Conservation (phyloP, 2,113 vertebrate genomes). For the Vidua chalybeata region DNA sequence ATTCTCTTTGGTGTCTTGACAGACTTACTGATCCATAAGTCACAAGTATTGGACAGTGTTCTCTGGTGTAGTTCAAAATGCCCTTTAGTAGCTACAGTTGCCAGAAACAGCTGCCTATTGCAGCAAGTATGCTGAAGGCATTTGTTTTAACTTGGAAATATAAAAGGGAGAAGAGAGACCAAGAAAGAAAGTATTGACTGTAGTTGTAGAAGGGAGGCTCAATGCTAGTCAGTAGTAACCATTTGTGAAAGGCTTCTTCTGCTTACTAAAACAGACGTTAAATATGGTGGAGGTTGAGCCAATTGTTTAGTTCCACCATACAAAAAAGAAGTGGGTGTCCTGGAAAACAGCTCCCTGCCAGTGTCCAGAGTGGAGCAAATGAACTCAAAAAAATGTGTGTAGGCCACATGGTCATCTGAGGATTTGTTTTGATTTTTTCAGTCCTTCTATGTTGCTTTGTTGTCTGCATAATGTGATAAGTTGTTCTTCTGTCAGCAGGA, state of each 20-base stretch:
- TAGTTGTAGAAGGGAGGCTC: not conserved
- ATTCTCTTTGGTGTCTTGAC: not conserved
- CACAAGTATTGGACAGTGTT: not conserved
- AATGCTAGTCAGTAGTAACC: not conserved
- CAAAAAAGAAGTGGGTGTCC: conserved; percentile 1
- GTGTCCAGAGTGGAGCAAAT: not conserved
- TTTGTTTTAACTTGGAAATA: not conserved
- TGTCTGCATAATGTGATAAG: not conserved
- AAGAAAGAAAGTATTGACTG: not conserved
- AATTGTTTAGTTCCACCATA: not conserved
- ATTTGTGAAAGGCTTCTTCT: not conserved
- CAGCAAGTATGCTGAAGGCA: not conserved
- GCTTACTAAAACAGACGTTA: not conserved
- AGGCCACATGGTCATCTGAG: conserved; percentile 33
- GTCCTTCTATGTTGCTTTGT: not conserved
- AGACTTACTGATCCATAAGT: not conserved
- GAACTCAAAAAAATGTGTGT: conserved; percentile 58
- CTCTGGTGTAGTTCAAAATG: not conserved
- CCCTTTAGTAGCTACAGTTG: not conserved
- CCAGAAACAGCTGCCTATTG: not conserved
- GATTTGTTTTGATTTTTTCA: not conserved
- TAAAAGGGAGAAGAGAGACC: not conserved
- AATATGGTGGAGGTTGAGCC: not conserved
- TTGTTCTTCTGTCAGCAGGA: not conserved
- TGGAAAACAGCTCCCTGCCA: not conserved